These are phyloP conservation scores for Chaetodon trifasciatus DNA, from an alignment of 2,797 vertebrate species.

Conservation along the genomic window DNA sequence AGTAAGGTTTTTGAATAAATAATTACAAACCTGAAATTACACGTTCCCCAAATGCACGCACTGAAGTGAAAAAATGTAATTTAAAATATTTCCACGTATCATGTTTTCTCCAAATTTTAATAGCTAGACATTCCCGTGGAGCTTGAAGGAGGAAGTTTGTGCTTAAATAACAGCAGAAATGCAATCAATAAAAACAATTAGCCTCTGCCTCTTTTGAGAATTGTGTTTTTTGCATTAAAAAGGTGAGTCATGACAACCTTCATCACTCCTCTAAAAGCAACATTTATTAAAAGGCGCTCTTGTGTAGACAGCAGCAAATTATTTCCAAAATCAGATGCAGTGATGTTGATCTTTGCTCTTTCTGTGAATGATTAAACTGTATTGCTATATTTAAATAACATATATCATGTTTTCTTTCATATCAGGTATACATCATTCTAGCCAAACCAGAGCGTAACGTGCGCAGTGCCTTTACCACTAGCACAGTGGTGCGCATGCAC, in stretches of 20 bases:
- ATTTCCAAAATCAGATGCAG: background rate
- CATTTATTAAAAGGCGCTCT: conserved; percentile 8
- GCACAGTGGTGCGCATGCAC: conserved; percentile 98
- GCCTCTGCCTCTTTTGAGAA: conserved; percentile 9
- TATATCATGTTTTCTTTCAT: conserved; percentile 19
- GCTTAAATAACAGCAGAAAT: background rate
- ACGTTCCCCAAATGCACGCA: background rate
- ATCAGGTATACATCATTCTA: conserved; percentile 96
- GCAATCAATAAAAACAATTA: conserved; percentile 25
- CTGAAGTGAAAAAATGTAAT: conserved; percentile 5
- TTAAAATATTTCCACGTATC: conserved; percentile 3
- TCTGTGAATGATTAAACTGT: background rate
- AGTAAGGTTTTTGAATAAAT: conserved; percentile 27
- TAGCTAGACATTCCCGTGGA: background rate
- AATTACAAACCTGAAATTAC: conserved; percentile 11
- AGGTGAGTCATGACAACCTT: background rate
- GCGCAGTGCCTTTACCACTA: conserved; percentile 97
- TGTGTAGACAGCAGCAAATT: background rate
- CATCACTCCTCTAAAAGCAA: background rate
- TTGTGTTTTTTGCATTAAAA: conserved; percentile 14
- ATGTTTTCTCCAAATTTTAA: conserved; percentile 1
- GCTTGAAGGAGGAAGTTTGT: conserved; percentile 15
- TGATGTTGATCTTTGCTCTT: background rate
- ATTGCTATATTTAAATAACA: background rate
- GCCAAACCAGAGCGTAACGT: conserved; percentile 98